Evolutionary conservation across 2,888 invertebrate species (phyloP).

Genomic region (Punctoribates punctum): DNA sequence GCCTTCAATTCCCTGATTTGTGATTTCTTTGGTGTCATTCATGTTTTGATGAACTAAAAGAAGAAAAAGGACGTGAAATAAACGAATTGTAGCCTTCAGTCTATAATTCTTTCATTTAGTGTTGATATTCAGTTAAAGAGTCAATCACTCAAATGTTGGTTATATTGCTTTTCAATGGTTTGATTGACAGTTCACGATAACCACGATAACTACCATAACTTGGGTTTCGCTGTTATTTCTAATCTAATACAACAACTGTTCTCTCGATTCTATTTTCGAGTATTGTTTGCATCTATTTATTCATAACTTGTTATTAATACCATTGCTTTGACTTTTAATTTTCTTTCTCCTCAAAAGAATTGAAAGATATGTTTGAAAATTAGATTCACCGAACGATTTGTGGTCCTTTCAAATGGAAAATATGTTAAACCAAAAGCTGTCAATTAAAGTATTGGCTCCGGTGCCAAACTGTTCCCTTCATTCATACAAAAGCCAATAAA

Average conservation of each 20-base stretch:
- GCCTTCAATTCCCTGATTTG: background rate
- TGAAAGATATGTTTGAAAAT: background rate
- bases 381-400: background rate
- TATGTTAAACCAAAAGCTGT: conserved; percentile 11
- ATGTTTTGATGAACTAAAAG: too few relatives aligned
- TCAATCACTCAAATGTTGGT: conserved; percentile 5
- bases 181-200: conserved; percentile 17
- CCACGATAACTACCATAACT: too few relatives aligned
- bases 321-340: background rate
- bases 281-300: conserved; percentile 13
- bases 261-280: background rate
- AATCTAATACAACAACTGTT: background rate
- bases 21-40: conserved; percentile 3
- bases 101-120: conserved; percentile 11
- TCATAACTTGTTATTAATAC: background rate
- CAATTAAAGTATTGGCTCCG: conserved; percentile 7
- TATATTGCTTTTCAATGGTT: background rate
- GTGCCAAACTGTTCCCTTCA: background rate
- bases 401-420: background rate
- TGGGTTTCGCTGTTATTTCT: too few relatives aligned
- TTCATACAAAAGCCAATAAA: background rate
- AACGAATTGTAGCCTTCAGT: background rate
- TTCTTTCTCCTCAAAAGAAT: too few relatives aligned
- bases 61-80: background rate
- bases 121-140: conserved; percentile 2